Base-by-base conservation (phyloP, 2,888 invertebrate genomes). In the Ophonus ardosiacus region DNA sequence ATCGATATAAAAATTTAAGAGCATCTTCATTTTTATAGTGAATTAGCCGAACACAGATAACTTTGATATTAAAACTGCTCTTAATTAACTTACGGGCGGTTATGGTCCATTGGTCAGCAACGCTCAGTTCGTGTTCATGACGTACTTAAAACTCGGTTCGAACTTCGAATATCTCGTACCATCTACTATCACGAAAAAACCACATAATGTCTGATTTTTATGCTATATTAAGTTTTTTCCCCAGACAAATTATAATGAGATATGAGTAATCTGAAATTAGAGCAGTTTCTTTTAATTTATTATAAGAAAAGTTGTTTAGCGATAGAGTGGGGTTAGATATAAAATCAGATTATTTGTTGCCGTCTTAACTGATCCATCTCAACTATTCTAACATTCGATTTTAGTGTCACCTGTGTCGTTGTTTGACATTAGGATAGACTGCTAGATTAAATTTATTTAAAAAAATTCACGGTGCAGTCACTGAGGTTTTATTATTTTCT, bases 1-100 rank as follows among this genome's bases (percentile, higher is more conserved):
- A 63, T 13, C 63, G 24, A 63, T 21, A 63, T 63, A 63, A 63
- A 63, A 63, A 21, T 63, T 24, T 63, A 63, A 24, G 21, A 21
- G 63, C 63, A 63, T 21, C 21, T 21, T 63, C 63, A 24, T 24
- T 63, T 51, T 63, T 63, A 24, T 63, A 63, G 24, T 21, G 24
- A 63, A 63, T 63, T 63, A 24, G 21, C 24, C 17, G 24, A 31
- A 24, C 13, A 59, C 59, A 24, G 24, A 63, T 63, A 71, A 71
- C 40, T 17, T 38, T 38, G 40, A n/a, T 71, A n/a, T 71, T 40
- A 71, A 71, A 71, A 71, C 15, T 71, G 40, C 17, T 71, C 38
- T 40, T 40, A 63, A 71, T 38, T 38, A 51, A 51, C 43, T 51
- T 51, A 51, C 43, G 43, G 43, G 43, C 43, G 43, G 43, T 51